These are phyloP conservation scores for Labeo calbasu DNA, from an alignment of 2,797 vertebrate species.

Conservation along the genomic window DNA sequence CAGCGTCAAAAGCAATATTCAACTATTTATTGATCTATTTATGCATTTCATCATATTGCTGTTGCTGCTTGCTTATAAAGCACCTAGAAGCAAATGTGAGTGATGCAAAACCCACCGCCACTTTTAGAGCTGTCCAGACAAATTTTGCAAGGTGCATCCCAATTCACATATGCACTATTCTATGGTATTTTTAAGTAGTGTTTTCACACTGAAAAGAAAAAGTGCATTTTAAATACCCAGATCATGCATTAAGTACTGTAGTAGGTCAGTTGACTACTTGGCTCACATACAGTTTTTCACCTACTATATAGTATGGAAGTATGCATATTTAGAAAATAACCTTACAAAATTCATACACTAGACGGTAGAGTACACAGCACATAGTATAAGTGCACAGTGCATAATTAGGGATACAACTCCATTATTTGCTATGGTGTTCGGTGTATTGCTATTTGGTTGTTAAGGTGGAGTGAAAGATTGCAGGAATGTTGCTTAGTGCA, in stretches of 20 bases:
- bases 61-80: background rate
- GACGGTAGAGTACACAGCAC: background rate
- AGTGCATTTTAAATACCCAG: background rate
- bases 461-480: background rate
- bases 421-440: background rate
- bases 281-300: no score
- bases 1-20: background rate
- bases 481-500: background rate
- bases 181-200: background rate
- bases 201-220: background rate
- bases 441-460: background rate
- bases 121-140: background rate
- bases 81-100: background rate
- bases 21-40: background rate
- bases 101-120: background rate
- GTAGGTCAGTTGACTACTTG: no score
- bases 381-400: background rate
- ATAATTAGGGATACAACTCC: background rate
- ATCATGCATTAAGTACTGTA: background rate
- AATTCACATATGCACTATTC: background rate
- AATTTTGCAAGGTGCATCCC: no score
- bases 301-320: no score
- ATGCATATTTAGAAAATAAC: no score
- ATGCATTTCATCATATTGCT: background rate
- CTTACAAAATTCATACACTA: no score